Percentiles rank a stretch among this genome's conserved stretches.
These are phyloP conservation scores for Semnornis frantzii DNA, from an alignment of 2,113 vertebrate species.

Conservation along the genomic window DNA sequence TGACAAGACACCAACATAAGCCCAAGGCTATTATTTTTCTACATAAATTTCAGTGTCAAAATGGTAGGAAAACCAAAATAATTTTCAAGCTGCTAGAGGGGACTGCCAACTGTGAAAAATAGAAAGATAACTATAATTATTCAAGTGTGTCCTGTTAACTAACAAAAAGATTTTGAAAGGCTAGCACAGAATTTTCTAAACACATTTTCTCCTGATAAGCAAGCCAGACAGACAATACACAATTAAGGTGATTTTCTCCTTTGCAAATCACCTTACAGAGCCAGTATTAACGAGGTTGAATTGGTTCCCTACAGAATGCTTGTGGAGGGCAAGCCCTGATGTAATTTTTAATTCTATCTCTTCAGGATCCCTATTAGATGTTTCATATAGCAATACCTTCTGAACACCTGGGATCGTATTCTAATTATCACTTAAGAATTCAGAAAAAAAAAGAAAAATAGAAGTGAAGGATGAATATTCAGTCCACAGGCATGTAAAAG, in stretches of 20 bases:
- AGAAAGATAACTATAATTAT: slow-evolving; percentile 10
- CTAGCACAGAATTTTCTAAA: not conserved
- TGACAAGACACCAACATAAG: not conserved
- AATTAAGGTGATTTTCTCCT: not conserved
- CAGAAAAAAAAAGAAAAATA: not conserved
- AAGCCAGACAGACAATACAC: not conserved
- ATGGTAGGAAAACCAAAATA: slow-evolving; percentile 1
- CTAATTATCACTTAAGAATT: not conserved
- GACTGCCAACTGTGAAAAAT: slow-evolving; percentile 6
- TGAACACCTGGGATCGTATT: not conserved
- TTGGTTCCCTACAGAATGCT: not conserved
- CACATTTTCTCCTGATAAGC: not conserved
- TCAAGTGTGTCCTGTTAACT: slow-evolving; percentile 8
- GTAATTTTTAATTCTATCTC: not conserved
- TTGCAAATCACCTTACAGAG: not conserved
- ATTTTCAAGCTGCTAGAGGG: slow-evolving; percentile 15
- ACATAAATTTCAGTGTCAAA: slow-evolving; percentile 15
- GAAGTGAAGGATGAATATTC: not conserved
- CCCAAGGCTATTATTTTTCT: not conserved
- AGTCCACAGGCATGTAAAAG: not conserved
- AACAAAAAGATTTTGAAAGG: not conserved
- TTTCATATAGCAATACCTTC: not conserved
- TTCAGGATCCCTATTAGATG: not conserved
- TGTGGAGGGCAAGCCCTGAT: not conserved
- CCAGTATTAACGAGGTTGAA: not conserved